Evolutionary conservation across 2,888 invertebrate species (phyloP), one percentile per base, ranked within the genome.

Genomic region (Rhingia rostrata): DNA sequence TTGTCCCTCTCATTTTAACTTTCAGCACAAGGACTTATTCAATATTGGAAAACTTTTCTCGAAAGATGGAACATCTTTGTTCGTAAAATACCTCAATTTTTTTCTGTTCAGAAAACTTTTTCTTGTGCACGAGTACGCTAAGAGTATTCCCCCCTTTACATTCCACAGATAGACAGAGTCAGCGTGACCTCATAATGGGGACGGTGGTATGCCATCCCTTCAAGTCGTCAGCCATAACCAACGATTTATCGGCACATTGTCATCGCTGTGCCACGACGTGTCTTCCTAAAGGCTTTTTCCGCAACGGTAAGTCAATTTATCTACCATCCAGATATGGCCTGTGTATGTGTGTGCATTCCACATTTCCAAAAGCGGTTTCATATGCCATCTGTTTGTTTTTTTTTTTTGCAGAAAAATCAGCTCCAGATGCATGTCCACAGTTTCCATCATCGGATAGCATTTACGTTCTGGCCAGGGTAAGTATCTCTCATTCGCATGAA

Each of bases 141-240:
- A 58, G 58, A 47, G 56, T 58, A 49, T 67, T n/a, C 66, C 32
- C 51, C 22, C 22, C 22, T 22, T 22, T 22, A 61, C 75, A 72
- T 86, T 86, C 22, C 60, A 81, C 60, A 56, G 10, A 43, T 22
- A 22, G 35, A 35, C n/a, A 75, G 61, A 72, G 56, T 56, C 72
- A 54, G 9, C 43, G 30, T 43, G 70, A 53, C 64, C 45, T 4
- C 53, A 69, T 54, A 60, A 88, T 88, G 88, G 88, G 87, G 41
- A 88, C 87, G 6, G 87, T 87, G 30, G 86, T 87, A 32, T 87
- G 87, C 43, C 87, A 87, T 83, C 87, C 86, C 4, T 61, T 74
- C 30, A 79, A 86, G 63, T 85, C 86, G 39, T 78, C 81, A 56
- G 30, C 86, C 45, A 47, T 77, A 63, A 73, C 67, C 53, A 83